Base-by-base conservation (phyloP, 2,113 vertebrate species). In the Drymodes brunneopygia region DNA sequence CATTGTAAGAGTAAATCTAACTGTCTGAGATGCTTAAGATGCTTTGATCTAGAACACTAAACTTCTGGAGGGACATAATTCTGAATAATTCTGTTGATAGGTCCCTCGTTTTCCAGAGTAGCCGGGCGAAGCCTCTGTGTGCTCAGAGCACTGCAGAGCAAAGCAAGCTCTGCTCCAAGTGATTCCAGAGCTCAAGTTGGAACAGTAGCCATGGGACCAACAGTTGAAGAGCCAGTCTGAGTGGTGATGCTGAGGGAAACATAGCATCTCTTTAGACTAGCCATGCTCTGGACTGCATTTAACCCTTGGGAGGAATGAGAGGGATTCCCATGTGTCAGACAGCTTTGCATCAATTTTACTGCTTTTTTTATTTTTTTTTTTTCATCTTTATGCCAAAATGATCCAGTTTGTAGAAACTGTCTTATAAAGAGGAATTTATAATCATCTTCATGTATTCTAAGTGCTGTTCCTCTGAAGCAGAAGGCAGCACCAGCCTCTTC, bases 1-100 rank as follows among this genome's bases (percentile, higher is more conserved):
- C 72, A 2, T 36, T 36, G 44, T 78, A 47, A 95, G 51, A 91
- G 91, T 72, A 70, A 95, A 92, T 53, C 83, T 58, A 84, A 60
- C 69, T 64, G 65, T 91, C 69, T 72, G 87, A 78, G 77, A 88
- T 81, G 74, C 88, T 93, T 87, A 15, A 81, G 56, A 94, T 82
- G 90, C 93, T 96, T 94, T 69, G 82, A 67, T 86, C 71, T 61
- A 73, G 44, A 90, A 97, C 96, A 96, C 97, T 97, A 97, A 72
- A 90, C 31, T 27, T 38, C 20, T 10, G 36, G 81, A 92, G 86
- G 94, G 86, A 48, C 3, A 0, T 38, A 10, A 62, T 79, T 75
- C 35, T 48, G 88, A 61, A 21, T 56, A 17, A 50, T 79, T 58
- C 29, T 72, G 36, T 66, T 56, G 40, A 7, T 48, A 56, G 85